Percentiles rank a stretch among this genome's conserved stretches.
Evolutionary conservation across 2,113 vertebrate genomes (phyloP).

Genomic region (Pampusana beccarii): DNA sequence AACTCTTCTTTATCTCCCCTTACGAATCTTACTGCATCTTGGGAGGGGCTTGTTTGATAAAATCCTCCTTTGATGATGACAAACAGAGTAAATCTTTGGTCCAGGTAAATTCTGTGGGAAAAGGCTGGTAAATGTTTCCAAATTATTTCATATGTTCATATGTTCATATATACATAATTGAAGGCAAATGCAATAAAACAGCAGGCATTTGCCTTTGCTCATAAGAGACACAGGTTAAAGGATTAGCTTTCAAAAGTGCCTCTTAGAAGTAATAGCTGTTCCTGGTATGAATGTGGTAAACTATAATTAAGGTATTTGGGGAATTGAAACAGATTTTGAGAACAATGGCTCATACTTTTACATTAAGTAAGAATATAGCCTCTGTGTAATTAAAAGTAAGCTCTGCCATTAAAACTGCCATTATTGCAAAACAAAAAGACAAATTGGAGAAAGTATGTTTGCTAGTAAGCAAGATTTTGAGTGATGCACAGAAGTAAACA

Average conservation of each 20-base stretch:
- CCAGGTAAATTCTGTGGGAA: neutral
- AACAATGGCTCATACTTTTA: conserved; percentile 9
- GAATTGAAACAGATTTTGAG: conserved; percentile 36
- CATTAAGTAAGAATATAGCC: neutral
- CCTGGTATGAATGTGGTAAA: neutral
- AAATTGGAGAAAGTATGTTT: neutral
- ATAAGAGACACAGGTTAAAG: neutral
- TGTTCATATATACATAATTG: neutral
- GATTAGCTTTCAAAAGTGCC: neutral
- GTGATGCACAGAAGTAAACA: neutral
- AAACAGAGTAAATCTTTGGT: neutral
- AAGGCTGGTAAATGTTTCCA: neutral
- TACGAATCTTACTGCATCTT: neutral
- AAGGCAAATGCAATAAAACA: neutral
- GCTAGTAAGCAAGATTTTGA: neutral
- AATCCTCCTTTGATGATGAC: neutral
- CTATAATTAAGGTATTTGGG: conserved; percentile 16
- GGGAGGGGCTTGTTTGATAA: neutral
- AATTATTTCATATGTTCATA: neutral
- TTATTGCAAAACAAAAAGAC: conserved; percentile 3
- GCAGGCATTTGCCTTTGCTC: neutral
- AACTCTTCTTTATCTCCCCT: neutral
- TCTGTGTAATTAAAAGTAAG: conserved; percentile 31
- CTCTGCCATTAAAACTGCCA: neutral
- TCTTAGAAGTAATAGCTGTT: conserved; percentile 3